phyloP scores from a whole-genome alignment of 2,797 vertebrate species.

The Alauda arvensis region DNA sequence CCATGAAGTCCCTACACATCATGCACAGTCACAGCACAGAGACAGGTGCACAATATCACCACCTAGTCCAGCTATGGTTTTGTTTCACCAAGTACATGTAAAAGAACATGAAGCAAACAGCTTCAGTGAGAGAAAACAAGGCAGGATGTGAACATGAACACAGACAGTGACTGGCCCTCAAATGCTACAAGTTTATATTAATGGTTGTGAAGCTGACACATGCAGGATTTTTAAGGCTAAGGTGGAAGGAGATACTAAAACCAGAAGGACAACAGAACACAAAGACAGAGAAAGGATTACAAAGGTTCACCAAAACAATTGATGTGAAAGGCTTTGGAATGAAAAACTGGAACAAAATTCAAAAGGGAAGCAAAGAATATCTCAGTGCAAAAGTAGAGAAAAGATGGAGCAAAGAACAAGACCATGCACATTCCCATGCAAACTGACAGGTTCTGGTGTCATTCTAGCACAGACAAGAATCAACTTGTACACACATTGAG shows the following conservation, averaged over 20 bases:
- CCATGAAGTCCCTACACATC: rapidly evolving
- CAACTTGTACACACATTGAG: not conserved
- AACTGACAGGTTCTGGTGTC: not conserved
- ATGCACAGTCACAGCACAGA: not conserved
- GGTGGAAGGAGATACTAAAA: not conserved
- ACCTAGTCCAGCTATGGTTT: not conserved
- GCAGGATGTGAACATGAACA: not conserved
- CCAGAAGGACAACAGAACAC: not conserved
- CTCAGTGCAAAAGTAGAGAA: not conserved
- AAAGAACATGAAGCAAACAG: not conserved
- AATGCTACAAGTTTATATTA: not conserved
- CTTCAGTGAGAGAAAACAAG: not conserved
- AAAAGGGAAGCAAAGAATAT: not conserved
- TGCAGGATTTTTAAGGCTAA: not conserved
- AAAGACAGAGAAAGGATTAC: not conserved
- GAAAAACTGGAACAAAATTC: not conserved
- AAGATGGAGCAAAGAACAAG: not conserved
- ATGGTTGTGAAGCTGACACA: not conserved
- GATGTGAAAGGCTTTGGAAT: not conserved
- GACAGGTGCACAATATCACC: rapidly evolving
- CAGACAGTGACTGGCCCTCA: not conserved
- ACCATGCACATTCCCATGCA: not conserved
- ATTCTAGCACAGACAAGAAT: not conserved
- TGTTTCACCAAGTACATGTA: not conserved
- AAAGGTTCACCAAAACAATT: not conserved